Percentiles rank a stretch among this genome's conserved stretches.
Conservation (phyloP, 2,797 vertebrate species). For the Myripristis murdjan region DNA sequence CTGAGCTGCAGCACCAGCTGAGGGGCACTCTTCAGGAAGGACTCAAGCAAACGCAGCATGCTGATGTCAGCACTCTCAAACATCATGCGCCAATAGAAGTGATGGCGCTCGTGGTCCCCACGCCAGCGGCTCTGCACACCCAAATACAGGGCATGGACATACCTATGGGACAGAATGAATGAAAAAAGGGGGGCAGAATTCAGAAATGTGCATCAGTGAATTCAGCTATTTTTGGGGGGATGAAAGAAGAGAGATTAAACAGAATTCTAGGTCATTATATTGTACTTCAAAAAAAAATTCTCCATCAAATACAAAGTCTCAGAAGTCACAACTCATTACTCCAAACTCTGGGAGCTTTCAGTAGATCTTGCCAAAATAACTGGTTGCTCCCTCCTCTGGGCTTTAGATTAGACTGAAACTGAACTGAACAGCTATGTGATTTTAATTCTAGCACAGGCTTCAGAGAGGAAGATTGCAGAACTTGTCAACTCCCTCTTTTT, state of each 20-base stretch:
- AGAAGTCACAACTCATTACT: conserved; percentile 60
- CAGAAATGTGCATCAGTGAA: background rate
- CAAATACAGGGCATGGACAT: conserved; percentile 93
- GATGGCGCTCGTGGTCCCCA: conserved; percentile 89
- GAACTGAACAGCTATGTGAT: conserved; percentile 59
- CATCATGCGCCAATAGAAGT: conserved; percentile 97
- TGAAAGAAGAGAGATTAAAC: conserved; percentile 5
- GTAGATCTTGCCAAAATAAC: conserved; percentile 50
- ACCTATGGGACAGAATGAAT: conserved; percentile 81
- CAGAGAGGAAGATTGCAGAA: conserved; percentile 23
- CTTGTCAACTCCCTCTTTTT: conserved; percentile 39
- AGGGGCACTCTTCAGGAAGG: conserved; percentile 97
- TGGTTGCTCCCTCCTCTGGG: conserved; percentile 42
- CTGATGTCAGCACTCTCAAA: conserved; percentile 97
- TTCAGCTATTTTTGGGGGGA: background rate
- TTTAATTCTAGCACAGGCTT: conserved; percentile 64
- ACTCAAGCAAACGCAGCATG: conserved; percentile 97
- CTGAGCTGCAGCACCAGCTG: conserved; percentile 98
- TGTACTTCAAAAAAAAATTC: conserved; percentile 36
- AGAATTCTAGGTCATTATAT: conserved; percentile 21
- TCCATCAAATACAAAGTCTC: conserved; percentile 56
- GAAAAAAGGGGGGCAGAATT: background rate
- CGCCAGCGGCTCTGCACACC: conserved; percentile 97
- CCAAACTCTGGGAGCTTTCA: conserved; percentile 53
- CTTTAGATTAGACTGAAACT: conserved; percentile 61